Evolutionary conservation across 30 jellyfish, hydroid and myxozoan species (phyloP).

Genomic region (Pseudorhiza aurosa): DNA sequence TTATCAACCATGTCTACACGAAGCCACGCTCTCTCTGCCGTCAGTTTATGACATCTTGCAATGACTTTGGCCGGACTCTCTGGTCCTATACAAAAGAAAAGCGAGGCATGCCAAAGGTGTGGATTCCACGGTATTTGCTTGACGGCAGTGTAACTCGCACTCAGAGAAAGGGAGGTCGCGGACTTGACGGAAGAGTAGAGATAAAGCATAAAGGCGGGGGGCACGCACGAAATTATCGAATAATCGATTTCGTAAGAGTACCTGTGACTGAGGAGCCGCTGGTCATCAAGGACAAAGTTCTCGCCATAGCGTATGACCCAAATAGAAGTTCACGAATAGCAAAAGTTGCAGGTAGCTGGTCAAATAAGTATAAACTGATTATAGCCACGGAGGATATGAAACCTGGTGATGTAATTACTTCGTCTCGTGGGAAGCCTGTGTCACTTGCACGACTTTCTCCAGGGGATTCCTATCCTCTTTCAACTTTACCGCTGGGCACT

Average conservation of each 20-base stretch:
- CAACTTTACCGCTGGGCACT: constrained; percentile 87
- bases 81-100: constrained; percentile 85
- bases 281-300: constrained; percentile 68
- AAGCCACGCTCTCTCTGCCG: constrained; percentile 9
- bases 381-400: constrained; percentile 91
- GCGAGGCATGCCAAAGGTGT: constrained; percentile 62
- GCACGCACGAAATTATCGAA: constrained; percentile 76
- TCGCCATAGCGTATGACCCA: constrained; percentile 96
- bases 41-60: constrained; percentile 40
- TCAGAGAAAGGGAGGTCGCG: constrained; percentile 90
- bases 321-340: constrained; percentile 95
- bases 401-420: constrained; percentile 86
- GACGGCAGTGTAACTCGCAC: constrained; percentile 81
- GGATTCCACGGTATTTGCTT: constrained; percentile 72
- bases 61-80: constrained; percentile 65
- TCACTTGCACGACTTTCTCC: constrained; percentile 82
- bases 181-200: constrained; percentile 83
- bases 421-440: constrained; percentile 93
- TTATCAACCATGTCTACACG: too few species aligned
- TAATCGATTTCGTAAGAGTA: constrained; percentile 79
- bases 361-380: constrained; percentile 70
- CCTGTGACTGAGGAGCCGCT: constrained; percentile 65
- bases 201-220: constrained; percentile 97
- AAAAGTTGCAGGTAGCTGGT: constrained; percentile 85
- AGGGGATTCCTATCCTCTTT: constrained; percentile 98